Percentiles rank a stretch among this genome's conserved stretches.
Conservation (phyloP, 2,797 vertebrate species). For the Remorina albescens region DNA sequence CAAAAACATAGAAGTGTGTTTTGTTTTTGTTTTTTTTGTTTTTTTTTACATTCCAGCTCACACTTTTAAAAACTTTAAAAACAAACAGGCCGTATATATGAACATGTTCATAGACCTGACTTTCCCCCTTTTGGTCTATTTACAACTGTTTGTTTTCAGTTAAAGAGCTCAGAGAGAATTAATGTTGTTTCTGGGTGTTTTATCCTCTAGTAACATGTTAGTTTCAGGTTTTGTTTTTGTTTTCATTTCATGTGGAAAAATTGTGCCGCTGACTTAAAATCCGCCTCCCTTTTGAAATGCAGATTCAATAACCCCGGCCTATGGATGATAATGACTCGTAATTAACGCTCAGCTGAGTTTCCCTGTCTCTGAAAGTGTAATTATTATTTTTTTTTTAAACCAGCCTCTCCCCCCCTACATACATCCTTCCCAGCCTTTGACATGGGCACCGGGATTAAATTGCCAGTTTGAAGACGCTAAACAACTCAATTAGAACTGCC, state of each 20-base stretch:
- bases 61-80: too few relatives aligned
- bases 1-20: too few relatives aligned
- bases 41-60: too few relatives aligned
- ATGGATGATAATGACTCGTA: constrained; percentile 66
- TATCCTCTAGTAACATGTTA: not conserved
- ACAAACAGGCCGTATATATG: too few relatives aligned
- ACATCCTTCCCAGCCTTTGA: constrained; percentile 30
- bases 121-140: not conserved
- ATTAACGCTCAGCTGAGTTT: constrained; percentile 58
- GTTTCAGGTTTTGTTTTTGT: not conserved
- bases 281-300: constrained; percentile 21
- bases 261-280: constrained; percentile 36
- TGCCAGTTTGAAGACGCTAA: constrained; percentile 64
- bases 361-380: constrained; percentile 23
- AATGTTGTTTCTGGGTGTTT: not conserved
- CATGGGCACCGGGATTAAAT: constrained; percentile 57
- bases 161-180: not conserved
- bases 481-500: constrained; percentile 72
- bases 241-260: constrained; percentile 1
- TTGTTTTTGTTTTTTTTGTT: too few relatives aligned
- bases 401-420: not conserved
- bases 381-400: too few relatives aligned
- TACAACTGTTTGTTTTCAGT: not conserved
- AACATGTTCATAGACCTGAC: too few relatives aligned
- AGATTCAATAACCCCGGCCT: constrained; percentile 33